Evolutionary conservation across 2,888 invertebrate genomes (phyloP).

Genomic region (Pilophorus perplexus): DNA sequence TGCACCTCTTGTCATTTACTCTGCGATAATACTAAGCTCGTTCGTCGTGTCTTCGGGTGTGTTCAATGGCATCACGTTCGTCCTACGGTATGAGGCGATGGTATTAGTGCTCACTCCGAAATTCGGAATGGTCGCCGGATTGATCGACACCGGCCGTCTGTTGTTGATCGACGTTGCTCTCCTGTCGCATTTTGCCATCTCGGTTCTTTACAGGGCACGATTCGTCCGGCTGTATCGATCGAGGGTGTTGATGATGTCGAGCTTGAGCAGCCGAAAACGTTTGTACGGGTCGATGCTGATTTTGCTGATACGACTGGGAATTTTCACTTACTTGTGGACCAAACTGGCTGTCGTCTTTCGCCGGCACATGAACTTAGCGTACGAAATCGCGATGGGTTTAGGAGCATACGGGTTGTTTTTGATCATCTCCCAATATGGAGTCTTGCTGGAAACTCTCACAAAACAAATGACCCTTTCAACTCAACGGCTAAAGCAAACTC

Average conservation of each 20-base stretch:
- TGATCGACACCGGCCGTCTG: neutral
- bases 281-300: neutral
- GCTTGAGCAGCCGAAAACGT: neutral
- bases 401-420: neutral
- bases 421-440: neutral
- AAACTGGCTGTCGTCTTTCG: neutral
- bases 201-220: neutral
- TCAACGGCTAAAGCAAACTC: neutral
- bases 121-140: conserved; percentile 1
- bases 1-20: neutral
- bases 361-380: neutral
- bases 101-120: neutral
- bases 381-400: neutral
- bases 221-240: neutral
- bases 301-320: neutral
- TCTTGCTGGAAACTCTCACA: neutral
- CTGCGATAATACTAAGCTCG: neutral
- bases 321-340: neutral
- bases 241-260: too few relatives aligned
- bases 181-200: neutral
- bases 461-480: neutral
- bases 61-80: neutral
- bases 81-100: neutral
- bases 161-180: neutral
- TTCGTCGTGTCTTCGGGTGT: neutral